A percentile compares a stretch with the other conserved stretches of the same genome.
Evolutionary conservation across 2,113 vertebrate genomes (phyloP).

Genomic region (Labeo catla): DNA sequence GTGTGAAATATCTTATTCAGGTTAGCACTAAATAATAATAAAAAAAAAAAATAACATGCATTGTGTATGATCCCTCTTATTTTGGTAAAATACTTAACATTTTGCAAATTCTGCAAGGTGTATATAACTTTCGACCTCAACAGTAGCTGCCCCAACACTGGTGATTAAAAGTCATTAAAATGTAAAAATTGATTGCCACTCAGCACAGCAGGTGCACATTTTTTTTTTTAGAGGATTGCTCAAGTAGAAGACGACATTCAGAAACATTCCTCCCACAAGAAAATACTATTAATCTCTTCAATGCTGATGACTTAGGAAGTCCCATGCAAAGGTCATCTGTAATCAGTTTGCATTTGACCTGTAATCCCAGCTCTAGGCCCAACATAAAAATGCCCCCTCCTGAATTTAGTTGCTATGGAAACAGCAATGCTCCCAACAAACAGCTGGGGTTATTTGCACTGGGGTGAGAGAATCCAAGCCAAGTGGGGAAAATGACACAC

Average conservation of each 20-base stretch:
- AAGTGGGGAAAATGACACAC: slow-evolving; percentile 27
- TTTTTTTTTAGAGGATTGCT: not conserved
- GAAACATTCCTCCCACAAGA: not conserved
- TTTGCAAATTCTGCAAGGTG: no score
- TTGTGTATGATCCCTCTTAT: no score
- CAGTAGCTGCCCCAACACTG: not conserved
- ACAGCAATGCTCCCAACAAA: slow-evolving; percentile 36
- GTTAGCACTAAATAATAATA: no score
- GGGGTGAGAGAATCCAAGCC: slow-evolving; percentile 19
- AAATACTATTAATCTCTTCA: not conserved
- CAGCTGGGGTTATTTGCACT: slow-evolving; percentile 19
- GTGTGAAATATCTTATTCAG: no score
- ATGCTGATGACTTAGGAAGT: not conserved
- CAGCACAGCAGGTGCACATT: not conserved
- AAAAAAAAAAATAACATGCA: no score
- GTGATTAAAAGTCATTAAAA: not conserved
- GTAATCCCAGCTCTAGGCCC: not conserved
- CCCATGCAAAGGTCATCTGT: not conserved
- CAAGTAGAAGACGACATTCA: not conserved
- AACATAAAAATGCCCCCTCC: slow-evolving; percentile 14
- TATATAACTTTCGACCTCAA: no score
- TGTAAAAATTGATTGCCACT: not conserved
- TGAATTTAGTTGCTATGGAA: slow-evolving; percentile 30
- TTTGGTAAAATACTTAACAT: no score
- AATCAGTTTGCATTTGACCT: slow-evolving; percentile 10